Base-by-base conservation (phyloP, 2,113 vertebrate genomes). In the Antechinus stuartii region DNA sequence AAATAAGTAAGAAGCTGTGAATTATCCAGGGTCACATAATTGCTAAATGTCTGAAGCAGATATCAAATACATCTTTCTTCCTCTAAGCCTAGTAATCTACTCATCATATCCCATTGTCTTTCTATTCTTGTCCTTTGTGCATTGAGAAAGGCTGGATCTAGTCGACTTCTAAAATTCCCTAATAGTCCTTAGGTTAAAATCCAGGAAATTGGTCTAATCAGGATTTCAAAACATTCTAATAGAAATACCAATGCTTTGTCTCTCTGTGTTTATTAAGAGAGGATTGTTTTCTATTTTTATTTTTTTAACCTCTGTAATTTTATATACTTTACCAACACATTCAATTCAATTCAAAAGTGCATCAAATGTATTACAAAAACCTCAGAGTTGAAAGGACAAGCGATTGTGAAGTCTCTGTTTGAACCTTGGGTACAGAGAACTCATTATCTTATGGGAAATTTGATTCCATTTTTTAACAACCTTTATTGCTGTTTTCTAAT, bases 221-320 rank as follows among this genome's bases (percentile, higher is more conserved):
- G 24, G 30, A 54, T 52, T 95, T 0, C 0, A 91, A 90, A 54
- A 27, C 42, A 3, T 46, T 52, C 94, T 95, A 93, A 89, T 89
- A 94, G 50, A 89, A 54, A 91, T 94, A 52, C 91, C 46, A 54
- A 25, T 91, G 89, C n/a, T 91, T 26, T 52, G 49, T 92, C 52
- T 47, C 50, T 56, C 22, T 76, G 54, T 92, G 57, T 3, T 84
- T 84, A 47, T 91, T 27, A 92, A 27, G 42, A 55, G 68, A 90
- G 16, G 27, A 3, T 76, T 57, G 93, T 47, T 42, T 92, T 93
- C 92, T 14, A 3, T 52, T 30, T 68, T 14, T 35, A 35, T 14
- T 93, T 35, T 42, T 93, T 94, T 94, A 8, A 16, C 49, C 54
- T 68, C n/a, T 94, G 76, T 56, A 54, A 90, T 92, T 61, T 92